A percentile compares a stretch with the other conserved stretches of the same genome.
Conservation (phyloP, 2,888 invertebrate species). For the Taenaris catops region DNA sequence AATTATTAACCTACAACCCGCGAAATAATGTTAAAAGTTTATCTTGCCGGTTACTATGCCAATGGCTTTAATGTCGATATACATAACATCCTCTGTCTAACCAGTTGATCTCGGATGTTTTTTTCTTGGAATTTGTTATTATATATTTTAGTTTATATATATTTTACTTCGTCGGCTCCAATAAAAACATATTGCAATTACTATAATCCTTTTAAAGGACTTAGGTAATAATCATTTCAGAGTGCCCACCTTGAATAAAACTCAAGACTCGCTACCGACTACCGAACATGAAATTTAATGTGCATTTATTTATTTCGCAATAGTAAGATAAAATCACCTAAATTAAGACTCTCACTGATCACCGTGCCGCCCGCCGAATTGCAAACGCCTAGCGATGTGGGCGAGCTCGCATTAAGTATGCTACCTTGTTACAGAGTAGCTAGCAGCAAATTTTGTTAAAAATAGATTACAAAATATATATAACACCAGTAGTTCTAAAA, state of each 20-base stretch:
- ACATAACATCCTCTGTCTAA: no score
- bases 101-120: no score
- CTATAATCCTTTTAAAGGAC: neutral
- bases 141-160: no score
- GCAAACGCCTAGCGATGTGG: slow-evolving; percentile 8
- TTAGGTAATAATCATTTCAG: neutral
- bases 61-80: no score
- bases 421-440: slow-evolving; percentile 14
- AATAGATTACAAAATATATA: no score
- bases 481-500: no score
- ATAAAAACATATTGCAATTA: neutral
- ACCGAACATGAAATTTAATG: no score
- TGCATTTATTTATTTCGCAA: slow-evolving; percentile 11
- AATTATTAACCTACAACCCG: no score
- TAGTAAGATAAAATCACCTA: slow-evolving; percentile 13
- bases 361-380: neutral
- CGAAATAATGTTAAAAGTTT: no score
- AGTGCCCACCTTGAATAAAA: neutral
- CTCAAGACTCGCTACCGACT: neutral
- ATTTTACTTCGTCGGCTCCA: neutral
- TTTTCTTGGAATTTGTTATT: no score
- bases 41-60: no score
- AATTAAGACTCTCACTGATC: slow-evolving; percentile 14
- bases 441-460: no score
- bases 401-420: slow-evolving; percentile 6